A percentile compares a stretch with the other conserved stretches of the same genome.
phyloP scores from a whole-genome alignment of 2,888 invertebrate species.

The Tholera decimalis region DNA sequence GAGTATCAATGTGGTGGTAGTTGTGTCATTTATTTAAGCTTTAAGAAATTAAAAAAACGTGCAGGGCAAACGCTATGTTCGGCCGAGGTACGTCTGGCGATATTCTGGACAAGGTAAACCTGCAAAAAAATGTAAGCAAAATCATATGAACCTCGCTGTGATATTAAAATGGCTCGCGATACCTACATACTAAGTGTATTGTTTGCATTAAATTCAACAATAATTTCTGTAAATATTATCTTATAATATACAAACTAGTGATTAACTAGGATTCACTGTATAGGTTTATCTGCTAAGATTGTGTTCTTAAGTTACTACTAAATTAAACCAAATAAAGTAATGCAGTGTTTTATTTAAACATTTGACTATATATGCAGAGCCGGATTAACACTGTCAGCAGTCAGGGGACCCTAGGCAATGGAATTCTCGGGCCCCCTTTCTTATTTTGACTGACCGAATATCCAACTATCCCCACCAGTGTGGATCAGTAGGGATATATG shows the following conservation, averaged over 20 bases:
- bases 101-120: neutral
- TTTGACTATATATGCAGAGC: too few relatives aligned
- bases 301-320: constrained; percentile 10
- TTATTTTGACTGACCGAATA: too few relatives aligned
- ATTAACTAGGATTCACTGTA: neutral
- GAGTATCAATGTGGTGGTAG: neutral
- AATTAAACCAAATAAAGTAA: constrained; percentile 23
- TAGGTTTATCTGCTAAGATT: constrained; percentile 13
- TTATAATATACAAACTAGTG: constrained; percentile 1
- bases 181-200: neutral
- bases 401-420: too few relatives aligned
- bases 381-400: too few relatives aligned
- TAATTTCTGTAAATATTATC: constrained; percentile 38
- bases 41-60: constrained; percentile 13
- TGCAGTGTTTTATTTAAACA: constrained; percentile 28
- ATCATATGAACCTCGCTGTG: constrained; percentile 5
- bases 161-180: constrained; percentile 5
- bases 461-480: too few relatives aligned
- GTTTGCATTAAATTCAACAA: constrained; percentile 2
- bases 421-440: too few relatives aligned
- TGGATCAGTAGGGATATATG: too few relatives aligned
- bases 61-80: neutral
- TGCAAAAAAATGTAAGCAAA: neutral
- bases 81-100: neutral
- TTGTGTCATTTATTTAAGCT: constrained; percentile 15